phyloP scores from a whole-genome alignment of 2,888 invertebrate species.

The Drosophila histrio region DNA sequence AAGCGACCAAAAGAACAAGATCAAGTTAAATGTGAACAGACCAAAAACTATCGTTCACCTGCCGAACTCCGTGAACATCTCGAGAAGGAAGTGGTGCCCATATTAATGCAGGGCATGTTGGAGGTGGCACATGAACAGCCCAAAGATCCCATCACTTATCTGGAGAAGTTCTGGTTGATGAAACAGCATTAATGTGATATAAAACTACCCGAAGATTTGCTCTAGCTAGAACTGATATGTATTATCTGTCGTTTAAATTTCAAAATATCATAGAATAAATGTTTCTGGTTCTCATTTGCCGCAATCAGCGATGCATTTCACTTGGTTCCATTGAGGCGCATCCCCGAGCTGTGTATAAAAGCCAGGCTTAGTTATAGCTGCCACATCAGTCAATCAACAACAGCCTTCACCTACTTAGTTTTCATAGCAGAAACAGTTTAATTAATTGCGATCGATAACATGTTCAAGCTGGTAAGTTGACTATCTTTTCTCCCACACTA shows the following conservation, averaged over 20 bases:
- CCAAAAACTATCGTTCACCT: constrained; percentile 1
- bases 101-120: constrained; percentile 67
- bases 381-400: constrained; percentile 60
- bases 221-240: constrained; percentile 23
- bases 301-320: constrained; percentile 40
- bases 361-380: background rate
- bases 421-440: constrained; percentile 17
- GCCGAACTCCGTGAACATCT: constrained; percentile 42
- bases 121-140: constrained; percentile 60
- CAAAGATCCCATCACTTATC: constrained; percentile 53
- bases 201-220: constrained; percentile 47
- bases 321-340: constrained; percentile 34
- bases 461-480: constrained; percentile 74
- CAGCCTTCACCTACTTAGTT: constrained; percentile 31
- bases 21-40: background rate
- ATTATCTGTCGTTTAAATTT: constrained; percentile 45
- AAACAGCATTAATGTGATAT: constrained; percentile 59
- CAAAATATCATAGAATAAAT: constrained; percentile 58
- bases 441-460: constrained; percentile 26
- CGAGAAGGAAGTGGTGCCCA: constrained; percentile 55
- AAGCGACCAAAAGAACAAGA: constrained; percentile 8
- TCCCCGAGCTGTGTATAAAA: constrained; percentile 53
- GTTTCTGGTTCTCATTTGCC: constrained; percentile 29
- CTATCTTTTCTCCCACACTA: no score
- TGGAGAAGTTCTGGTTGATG: constrained; percentile 59